Evolutionary conservation across 2,888 invertebrate genomes (phyloP).

Genomic region (Eupithecia dodoneata): DNA sequence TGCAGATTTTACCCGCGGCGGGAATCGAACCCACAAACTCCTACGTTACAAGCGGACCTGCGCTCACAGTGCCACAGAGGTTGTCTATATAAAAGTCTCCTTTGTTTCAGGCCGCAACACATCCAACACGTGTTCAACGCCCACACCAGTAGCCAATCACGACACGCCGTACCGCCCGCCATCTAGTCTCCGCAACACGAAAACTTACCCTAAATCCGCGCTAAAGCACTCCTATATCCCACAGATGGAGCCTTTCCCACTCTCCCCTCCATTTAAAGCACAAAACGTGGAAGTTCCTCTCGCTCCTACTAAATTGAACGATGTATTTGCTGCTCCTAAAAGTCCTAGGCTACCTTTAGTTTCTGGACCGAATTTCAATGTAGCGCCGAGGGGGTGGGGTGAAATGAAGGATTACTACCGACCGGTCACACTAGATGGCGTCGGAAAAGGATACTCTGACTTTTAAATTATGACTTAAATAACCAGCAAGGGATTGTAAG

Average conservation of each 20-base stretch:
- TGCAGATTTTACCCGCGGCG: neutral
- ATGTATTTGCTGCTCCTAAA: slow-evolving; percentile 76
- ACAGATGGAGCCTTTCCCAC: slow-evolving; percentile 79
- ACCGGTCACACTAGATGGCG: slow-evolving; percentile 88
- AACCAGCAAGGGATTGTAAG: slow-evolving; percentile 8
- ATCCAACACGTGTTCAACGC: slow-evolving; percentile 75
- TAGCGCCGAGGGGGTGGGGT: slow-evolving; percentile 93
- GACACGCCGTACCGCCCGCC: slow-evolving; percentile 82
- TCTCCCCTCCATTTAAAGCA: slow-evolving; percentile 67
- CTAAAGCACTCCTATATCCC: slow-evolving; percentile 73
- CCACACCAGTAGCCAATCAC: slow-evolving; percentile 76
- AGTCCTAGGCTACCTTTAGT: slow-evolving; percentile 73
- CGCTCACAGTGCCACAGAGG: neutral
- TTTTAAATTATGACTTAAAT: slow-evolving; percentile 64
- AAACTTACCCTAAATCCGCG: slow-evolving; percentile 78
- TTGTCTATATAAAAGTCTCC: slow-evolving; percentile 1
- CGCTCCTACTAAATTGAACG: slow-evolving; percentile 79
- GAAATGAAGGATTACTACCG: slow-evolving; percentile 87
- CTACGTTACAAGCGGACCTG: neutral
- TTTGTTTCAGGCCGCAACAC: slow-evolving; percentile 78
- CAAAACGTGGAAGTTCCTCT: slow-evolving; percentile 70
- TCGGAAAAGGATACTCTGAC: slow-evolving; percentile 79
- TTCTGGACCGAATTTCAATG: slow-evolving; percentile 89
- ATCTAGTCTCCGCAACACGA: slow-evolving; percentile 75
- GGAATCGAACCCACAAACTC: neutral